Evolutionary conservation across 1,140 invertebrate species (phyloP).

Genomic region (Nymphalis io): DNA sequence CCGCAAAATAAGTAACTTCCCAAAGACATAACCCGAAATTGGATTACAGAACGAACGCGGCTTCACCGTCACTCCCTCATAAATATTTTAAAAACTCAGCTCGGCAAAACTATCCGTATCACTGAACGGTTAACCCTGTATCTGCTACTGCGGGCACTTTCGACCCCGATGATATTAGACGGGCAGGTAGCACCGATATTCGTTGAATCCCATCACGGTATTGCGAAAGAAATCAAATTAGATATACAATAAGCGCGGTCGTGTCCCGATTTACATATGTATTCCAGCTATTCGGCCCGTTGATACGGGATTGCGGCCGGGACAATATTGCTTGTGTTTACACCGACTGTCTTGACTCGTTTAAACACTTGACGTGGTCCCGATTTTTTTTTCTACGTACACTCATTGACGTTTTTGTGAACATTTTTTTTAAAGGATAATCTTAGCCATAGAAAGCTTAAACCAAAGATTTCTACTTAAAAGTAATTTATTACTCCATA

Average conservation of each 20-base stretch:
- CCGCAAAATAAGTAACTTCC: conserved; percentile 72
- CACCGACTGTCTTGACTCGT: conserved; percentile 57
- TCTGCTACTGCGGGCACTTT: conserved; percentile 52
- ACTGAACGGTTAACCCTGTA: conserved; percentile 67
- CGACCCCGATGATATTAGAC: conserved; percentile 58
- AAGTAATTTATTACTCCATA: too few species aligned
- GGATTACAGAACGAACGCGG: conserved; percentile 70
- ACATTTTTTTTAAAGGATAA: neutral
- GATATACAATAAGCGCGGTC: conserved; percentile 77
- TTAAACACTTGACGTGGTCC: conserved; percentile 56
- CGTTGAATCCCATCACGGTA: conserved; percentile 72
- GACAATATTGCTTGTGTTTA: conserved; percentile 70
- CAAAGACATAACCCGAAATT: conserved; percentile 78
- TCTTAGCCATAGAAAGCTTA: too few species aligned
- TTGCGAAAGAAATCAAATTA: conserved; percentile 79
- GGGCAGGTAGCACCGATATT: conserved; percentile 71
- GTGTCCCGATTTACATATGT: conserved; percentile 77
- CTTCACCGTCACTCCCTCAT: conserved; percentile 64
- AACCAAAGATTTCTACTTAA: too few species aligned
- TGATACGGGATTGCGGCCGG: conserved; percentile 73
- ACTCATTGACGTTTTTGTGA: neutral
- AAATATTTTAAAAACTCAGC: conserved; percentile 76
- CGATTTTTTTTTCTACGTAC: conserved; percentile 12
- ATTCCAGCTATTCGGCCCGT: conserved; percentile 71
- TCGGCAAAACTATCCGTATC: conserved; percentile 62